A percentile compares a stretch with the other conserved stretches of the same genome.
Evolutionary conservation across 2,113 vertebrate genomes (phyloP).

Genomic region (Lasiurus borealis): DNA sequence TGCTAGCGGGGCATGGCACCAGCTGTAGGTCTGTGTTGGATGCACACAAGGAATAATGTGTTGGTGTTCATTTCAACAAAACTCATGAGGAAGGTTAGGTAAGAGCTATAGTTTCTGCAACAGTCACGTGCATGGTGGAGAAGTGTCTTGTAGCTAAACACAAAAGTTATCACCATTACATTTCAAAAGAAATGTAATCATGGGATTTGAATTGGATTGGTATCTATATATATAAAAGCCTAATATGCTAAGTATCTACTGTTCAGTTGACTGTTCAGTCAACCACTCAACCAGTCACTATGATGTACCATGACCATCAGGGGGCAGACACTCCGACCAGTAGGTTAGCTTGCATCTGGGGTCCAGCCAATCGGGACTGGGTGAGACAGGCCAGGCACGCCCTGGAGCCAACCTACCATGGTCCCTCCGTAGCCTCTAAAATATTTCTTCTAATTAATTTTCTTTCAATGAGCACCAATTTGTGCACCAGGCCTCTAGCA

Average conservation of each 20-base stretch:
- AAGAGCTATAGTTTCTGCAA: background rate
- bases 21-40: background rate
- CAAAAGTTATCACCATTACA: background rate
- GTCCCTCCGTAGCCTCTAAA: too few species aligned
- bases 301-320: too few species aligned
- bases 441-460: too few species aligned
- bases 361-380: too few species aligned
- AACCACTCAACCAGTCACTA: too few species aligned
- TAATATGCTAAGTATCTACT: too few species aligned
- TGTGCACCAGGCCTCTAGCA: background rate
- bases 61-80: background rate
- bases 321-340: too few species aligned
- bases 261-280: too few species aligned
- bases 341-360: too few species aligned
- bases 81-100: background rate
- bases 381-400: too few species aligned
- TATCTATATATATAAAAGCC: background rate
- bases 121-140: background rate
- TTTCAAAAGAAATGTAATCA: background rate
- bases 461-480: too few species aligned
- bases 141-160: background rate
- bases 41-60: background rate
- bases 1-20: accelerated
- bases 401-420: too few species aligned
- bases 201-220: background rate